These are phyloP conservation scores for Panonychus citri DNA, from an alignment of 1,140 invertebrate genomes.

Conservation along the genomic window DNA sequence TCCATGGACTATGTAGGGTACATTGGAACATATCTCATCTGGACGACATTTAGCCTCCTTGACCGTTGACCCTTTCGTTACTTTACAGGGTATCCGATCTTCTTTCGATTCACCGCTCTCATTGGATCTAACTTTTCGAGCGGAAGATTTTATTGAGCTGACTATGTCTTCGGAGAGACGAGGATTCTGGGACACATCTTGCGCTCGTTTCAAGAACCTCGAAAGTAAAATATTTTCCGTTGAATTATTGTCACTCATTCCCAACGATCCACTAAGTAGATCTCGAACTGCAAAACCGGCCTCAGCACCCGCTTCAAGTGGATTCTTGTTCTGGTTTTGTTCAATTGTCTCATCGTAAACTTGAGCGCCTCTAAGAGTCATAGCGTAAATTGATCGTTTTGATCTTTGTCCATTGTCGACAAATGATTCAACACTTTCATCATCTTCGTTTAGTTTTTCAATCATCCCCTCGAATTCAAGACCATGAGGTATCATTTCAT, in stretches of 20 bases:
- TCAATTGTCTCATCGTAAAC: not conserved
- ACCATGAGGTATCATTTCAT: not conserved
- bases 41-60: not conserved
- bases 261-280: not conserved
- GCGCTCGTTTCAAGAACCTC: not conserved
- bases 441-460: not conserved
- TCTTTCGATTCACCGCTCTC: not conserved
- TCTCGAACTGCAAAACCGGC: not conserved
- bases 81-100: not conserved
- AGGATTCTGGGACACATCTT: not conserved
- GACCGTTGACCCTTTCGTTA: not conserved
- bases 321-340: not conserved
- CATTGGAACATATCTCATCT: not conserved
- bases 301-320: not conserved
- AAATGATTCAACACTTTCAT: not conserved
- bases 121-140: not conserved
- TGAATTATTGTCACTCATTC: not conserved
- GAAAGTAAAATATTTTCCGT: not conserved
- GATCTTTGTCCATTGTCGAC: not conserved
- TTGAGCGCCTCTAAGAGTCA: not conserved
- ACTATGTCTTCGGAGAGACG: not conserved
- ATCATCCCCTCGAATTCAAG: not conserved
- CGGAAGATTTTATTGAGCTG: not conserved
- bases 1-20: not conserved
- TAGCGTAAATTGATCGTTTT: not conserved